phyloP scores from a whole-genome alignment of 2,797 vertebrate species.

The Esox masquinongy region DNA sequence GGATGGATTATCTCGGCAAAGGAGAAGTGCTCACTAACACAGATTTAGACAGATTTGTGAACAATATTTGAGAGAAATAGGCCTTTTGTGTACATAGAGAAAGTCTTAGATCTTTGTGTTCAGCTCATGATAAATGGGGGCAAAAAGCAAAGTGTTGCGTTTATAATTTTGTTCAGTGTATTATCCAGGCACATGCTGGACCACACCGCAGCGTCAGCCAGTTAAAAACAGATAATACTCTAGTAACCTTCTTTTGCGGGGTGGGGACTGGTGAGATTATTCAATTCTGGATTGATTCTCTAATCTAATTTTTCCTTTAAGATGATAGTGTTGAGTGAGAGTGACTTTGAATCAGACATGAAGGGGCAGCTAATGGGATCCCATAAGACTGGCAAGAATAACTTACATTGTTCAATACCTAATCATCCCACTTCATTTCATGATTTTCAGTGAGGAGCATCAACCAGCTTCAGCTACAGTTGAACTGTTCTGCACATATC shows the following conservation, averaged over 20 bases:
- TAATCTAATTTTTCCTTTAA: conserved; percentile 29
- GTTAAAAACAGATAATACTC: conserved; percentile 39
- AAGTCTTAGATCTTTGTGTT: no score
- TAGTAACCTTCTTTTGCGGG: conserved; percentile 27
- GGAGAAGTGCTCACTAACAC: no score
- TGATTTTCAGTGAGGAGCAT: no score
- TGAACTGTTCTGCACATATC: no score
- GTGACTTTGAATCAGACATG: background rate
- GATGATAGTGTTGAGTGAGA: conserved; percentile 7
- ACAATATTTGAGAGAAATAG: no score
- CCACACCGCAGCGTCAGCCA: conserved; percentile 19
- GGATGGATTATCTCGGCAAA: no score
- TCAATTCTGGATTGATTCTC: conserved; percentile 20
- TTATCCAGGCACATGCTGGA: conserved; percentile 14
- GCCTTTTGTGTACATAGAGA: no score
- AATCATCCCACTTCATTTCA: background rate
- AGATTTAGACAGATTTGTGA: no score
- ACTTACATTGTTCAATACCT: background rate
- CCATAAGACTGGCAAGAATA: background rate
- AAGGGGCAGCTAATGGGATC: background rate
- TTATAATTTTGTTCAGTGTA: no score
- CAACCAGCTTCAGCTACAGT: no score
- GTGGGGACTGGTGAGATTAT: conserved; percentile 1
- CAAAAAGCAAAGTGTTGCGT: no score
- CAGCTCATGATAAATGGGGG: no score